Base-by-base conservation (phyloP, 2,113 vertebrate genomes). In the Phaethornis superciliosus region DNA sequence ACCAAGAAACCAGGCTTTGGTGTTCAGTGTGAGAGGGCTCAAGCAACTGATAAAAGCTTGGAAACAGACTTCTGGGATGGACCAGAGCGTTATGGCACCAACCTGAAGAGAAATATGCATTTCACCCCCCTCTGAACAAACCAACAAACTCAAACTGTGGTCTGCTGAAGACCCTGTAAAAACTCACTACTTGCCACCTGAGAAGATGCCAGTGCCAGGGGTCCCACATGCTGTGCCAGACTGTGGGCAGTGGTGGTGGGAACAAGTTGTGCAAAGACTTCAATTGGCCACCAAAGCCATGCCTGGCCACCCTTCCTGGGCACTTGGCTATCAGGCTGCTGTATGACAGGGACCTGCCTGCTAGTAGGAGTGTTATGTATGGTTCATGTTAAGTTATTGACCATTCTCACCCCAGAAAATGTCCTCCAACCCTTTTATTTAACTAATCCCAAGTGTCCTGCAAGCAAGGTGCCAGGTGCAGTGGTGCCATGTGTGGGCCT, bases 171-270 rank as follows among this genome's bases (percentile, higher is more conserved):
- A 76, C 55, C 47, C 68, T 3, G 4, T 23, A 87, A 64, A 42
- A 92, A 69, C 85, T 94, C 94, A 89, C 94, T 90, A 84, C 69
- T 89, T 51, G 24, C 94, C 96, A 87, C 94, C 90, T 96, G 95
- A 96, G 77, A 72, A 76, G 62, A 74, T 37, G 37, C 27, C 55
- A 26, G 55, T 59, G 56, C 56, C 35, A 28, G 80, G 1, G 15
- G 26, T 30, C 42, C 8, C 35, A 12, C 0, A 1, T 56, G 51
- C 26, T 3, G 2, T 0, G 0, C 42, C 33, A 23, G 5, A 5
- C 37, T 1, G 1, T 35, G 28, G 44, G 32, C 9, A 22, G 47
- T 4, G 24, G 8, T 37, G 23, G 11, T 84, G 78, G 47, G 33
- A 54, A 42, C 0, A 5, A 79, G 12, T 3, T 32, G 12, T 27